Percentiles rank a stretch among this genome's conserved stretches.
Evolutionary conservation across 2,888 invertebrate genomes (phyloP).

Genomic region (Choreutis nemorana): DNA sequence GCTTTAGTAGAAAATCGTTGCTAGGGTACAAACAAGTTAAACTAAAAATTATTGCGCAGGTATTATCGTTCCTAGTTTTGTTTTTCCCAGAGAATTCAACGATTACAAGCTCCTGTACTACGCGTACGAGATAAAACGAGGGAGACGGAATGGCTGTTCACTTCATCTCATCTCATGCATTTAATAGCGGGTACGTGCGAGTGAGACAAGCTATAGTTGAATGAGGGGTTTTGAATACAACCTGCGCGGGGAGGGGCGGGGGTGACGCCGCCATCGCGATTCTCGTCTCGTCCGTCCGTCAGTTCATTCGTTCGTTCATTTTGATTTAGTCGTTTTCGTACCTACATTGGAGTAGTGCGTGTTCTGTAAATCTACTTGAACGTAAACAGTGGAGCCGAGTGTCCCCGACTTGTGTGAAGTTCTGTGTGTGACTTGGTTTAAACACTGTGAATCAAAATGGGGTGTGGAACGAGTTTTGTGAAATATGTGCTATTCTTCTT

Average conservation of each 20-base stretch:
- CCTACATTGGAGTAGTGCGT: conserved; percentile 14
- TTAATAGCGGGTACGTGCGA: conserved; percentile 20
- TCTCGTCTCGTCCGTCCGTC: conserved; percentile 17
- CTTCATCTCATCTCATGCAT: conserved; percentile 1
- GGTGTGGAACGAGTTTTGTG: conserved; percentile 78
- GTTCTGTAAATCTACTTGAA: conserved; percentile 18
- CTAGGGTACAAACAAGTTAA: no score
- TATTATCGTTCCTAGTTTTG: no score
- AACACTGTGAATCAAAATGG: conserved; percentile 58
- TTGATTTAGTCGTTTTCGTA: conserved; percentile 44
- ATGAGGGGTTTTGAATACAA: conserved; percentile 46
- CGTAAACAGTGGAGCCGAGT: conserved; percentile 36
- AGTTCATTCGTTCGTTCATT: conserved; percentile 20
- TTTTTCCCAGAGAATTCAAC: no score
- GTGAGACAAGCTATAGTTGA: conserved; percentile 35
- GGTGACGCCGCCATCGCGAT: conserved; percentile 45
- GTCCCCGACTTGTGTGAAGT: conserved; percentile 35
- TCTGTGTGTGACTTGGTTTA: conserved; percentile 36
- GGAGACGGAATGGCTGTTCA: conserved; percentile 1
- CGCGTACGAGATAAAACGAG: no score
- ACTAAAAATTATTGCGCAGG: no score
- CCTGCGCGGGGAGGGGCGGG: conserved; percentile 20
- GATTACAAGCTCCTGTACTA: no score
- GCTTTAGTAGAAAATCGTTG: no score
- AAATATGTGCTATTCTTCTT: conserved; percentile 85